These are phyloP conservation scores for Chymomyza procnemis DNA, from an alignment of 2,888 invertebrate species.

Conservation along the genomic window DNA sequence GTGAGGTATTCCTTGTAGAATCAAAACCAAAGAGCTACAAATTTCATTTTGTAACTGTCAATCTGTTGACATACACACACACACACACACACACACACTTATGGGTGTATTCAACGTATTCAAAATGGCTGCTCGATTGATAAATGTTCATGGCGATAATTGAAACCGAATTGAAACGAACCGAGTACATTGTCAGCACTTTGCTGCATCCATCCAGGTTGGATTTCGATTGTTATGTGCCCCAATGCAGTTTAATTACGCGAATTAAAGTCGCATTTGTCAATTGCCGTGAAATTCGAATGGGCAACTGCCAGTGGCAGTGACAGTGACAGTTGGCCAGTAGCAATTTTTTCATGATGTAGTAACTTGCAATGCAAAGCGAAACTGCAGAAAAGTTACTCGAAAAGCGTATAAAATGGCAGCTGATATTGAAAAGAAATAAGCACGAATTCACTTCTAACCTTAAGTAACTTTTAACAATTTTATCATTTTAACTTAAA, in stretches of 20 bases:
- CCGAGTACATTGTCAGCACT: background rate
- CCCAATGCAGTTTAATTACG: conserved; percentile 35
- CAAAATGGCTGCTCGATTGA: background rate
- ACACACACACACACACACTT: background rate
- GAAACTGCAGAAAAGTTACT: too few relatives aligned
- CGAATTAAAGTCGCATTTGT: conserved; percentile 51
- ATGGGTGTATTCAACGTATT: background rate
- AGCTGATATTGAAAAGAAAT: too few relatives aligned
- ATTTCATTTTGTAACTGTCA: background rate
- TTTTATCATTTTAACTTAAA: too few relatives aligned
- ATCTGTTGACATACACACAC: too few relatives aligned
- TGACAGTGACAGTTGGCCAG: conserved; percentile 15
- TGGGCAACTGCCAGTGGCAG: conserved; percentile 19
- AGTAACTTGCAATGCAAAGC: too few relatives aligned
- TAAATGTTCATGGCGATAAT: background rate
- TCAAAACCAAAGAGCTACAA: background rate
- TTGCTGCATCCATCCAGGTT: background rate
- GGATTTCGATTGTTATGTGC: background rate
- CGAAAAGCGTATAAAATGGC: too few relatives aligned
- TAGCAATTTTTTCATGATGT: background rate
- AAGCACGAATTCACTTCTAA: too few relatives aligned
- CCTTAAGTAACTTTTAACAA: too few relatives aligned
- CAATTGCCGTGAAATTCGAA: conserved; percentile 12
- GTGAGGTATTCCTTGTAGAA: background rate
- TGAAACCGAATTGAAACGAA: background rate